These are phyloP conservation scores for Hippasteria phrygiana DNA, from an alignment of 53 echinoderm and acorn worm species.

Conservation along the genomic window DNA sequence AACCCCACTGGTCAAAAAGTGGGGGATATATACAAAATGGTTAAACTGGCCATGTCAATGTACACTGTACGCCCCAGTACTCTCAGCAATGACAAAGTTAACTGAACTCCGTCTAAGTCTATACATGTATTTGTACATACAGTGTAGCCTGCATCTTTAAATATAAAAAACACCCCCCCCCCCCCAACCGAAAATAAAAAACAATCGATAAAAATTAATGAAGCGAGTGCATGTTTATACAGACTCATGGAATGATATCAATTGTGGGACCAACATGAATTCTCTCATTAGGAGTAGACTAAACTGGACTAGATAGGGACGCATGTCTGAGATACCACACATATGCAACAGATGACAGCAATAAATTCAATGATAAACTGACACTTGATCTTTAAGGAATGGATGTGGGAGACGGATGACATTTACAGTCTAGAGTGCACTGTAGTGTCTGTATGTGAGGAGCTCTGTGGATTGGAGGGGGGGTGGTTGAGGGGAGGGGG, in stretches of 20 bases:
- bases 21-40: too few species aligned
- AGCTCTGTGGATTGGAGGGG: neutral
- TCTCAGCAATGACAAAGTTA: too few species aligned
- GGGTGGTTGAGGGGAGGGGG: too few species aligned
- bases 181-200: too few species aligned
- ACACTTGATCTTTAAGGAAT: constrained; percentile 2
- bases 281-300: constrained; percentile 14
- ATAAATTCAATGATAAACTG: constrained; percentile 16
- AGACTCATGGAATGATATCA: neutral
- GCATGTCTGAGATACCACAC: neutral
- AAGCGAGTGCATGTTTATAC: neutral
- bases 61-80: too few species aligned
- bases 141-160: too few species aligned
- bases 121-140: too few species aligned
- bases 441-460: neutral
- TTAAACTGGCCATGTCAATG: too few species aligned
- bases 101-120: too few species aligned
- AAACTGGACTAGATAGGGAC: neutral
- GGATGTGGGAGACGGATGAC: neutral
- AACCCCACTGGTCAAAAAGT: too few species aligned
- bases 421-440: neutral
- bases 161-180: too few species aligned
- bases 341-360: constrained; percentile 4
- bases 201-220: neutral
- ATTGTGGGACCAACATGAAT: neutral